Evolutionary conservation across 2,888 invertebrate species (phyloP).

Genomic region (Drosophila nigricruria): DNA sequence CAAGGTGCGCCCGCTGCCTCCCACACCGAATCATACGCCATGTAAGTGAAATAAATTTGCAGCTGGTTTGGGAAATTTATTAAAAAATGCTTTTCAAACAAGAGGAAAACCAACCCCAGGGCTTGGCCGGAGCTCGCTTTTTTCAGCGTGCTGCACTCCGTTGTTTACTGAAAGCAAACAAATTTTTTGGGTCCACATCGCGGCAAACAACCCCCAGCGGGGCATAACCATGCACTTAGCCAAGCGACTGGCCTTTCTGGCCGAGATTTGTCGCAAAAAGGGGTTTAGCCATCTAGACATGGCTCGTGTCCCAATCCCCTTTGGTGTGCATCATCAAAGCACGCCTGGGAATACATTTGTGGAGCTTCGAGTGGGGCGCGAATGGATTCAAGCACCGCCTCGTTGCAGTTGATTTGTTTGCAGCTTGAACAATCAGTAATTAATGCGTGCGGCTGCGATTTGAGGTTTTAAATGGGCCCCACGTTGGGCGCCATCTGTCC

Average conservation of each 20-base stretch:
- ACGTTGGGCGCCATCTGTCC: neutral
- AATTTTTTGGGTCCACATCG: constrained; percentile 62
- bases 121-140: neutral
- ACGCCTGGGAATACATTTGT: constrained; percentile 40
- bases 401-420: constrained; percentile 48
- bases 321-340: constrained; percentile 49
- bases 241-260: constrained; percentile 10
- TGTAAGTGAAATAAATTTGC: constrained; percentile 80
- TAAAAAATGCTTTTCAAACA: constrained; percentile 59
- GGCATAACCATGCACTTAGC: constrained; percentile 67
- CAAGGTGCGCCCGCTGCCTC: constrained; percentile 91
- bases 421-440: constrained; percentile 39
- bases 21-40: constrained; percentile 87
- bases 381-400: constrained; percentile 3
- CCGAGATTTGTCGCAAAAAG: constrained; percentile 45
- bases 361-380: constrained; percentile 22
- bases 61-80: constrained; percentile 56
- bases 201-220: constrained; percentile 61
- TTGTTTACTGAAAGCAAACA: constrained; percentile 71
- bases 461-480: constrained; percentile 34
- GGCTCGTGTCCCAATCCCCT: constrained; percentile 36
- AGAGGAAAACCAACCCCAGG: constrained; percentile 40
- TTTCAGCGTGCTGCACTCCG: constrained; percentile 13
- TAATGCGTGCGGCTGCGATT: constrained; percentile 41
- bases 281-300: constrained; percentile 28